Evolutionary conservation across 2,888 invertebrate genomes (phyloP).

Genomic region (Eupsilia transversa): DNA sequence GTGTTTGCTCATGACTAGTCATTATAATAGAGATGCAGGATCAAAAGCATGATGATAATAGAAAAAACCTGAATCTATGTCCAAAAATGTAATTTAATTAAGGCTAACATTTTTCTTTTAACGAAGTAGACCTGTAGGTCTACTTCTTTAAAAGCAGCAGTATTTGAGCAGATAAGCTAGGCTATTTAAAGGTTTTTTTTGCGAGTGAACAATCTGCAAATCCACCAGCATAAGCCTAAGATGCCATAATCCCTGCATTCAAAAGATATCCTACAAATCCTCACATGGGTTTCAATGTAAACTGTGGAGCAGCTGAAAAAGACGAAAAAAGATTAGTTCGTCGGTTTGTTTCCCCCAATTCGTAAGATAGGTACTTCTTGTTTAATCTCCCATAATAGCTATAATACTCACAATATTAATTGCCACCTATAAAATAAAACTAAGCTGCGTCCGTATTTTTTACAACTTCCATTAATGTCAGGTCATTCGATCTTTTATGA

Average conservation of each 20-base stretch:
- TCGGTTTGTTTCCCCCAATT: neutral
- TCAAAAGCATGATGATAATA: too few relatives aligned
- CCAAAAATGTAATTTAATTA: neutral
- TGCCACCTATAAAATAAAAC: conserved; percentile 40
- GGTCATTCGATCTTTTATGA: conserved; percentile 49
- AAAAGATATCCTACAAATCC: neutral
- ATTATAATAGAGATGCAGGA: neutral
- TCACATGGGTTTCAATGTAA: neutral
- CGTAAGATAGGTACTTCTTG: neutral
- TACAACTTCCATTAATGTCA: conserved; percentile 36
- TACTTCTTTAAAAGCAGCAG: neutral
- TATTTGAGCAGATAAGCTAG: neutral
- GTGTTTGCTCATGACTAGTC: neutral
- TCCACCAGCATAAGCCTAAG: neutral
- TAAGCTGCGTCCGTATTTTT: conserved; percentile 34
- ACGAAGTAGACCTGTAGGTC: neutral
- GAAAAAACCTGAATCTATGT: neutral
- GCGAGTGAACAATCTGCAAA: neutral
- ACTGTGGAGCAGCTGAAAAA: neutral
- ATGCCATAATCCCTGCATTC: neutral
- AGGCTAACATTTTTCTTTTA: neutral
- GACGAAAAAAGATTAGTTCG: neutral
- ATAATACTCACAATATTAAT: conserved; percentile 40
- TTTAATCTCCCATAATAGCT: conserved; percentile 12
- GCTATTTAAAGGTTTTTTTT: neutral